Conservation (phyloP, 2,113 vertebrate species). For the Anguilla rostrata region DNA sequence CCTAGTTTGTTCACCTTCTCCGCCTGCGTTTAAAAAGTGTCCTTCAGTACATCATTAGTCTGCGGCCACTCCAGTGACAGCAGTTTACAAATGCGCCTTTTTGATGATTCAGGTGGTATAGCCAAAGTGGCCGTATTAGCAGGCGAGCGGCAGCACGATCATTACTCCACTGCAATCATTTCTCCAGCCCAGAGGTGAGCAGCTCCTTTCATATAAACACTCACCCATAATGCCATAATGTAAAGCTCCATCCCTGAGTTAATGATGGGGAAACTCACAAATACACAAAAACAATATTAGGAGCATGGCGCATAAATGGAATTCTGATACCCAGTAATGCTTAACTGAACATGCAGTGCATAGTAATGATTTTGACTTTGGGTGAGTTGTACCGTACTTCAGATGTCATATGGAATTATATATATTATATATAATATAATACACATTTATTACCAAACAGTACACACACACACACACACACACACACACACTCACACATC, state of each 20-base stretch:
- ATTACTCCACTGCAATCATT: background rate
- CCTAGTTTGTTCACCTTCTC: background rate
- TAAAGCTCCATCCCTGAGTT: background rate
- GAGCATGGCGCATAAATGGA: background rate
- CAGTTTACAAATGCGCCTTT: background rate
- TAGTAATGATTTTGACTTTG: background rate
- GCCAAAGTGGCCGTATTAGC: background rate
- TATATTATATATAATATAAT: no score
- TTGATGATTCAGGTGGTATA: background rate
- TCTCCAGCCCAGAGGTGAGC: background rate
- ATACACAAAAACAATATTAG: background rate
- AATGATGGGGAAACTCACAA: background rate
- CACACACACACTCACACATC: no score
- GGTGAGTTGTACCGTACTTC: background rate
- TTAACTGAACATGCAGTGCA: background rate
- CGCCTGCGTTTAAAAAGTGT: background rate
- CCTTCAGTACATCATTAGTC: background rate
- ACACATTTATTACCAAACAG: no score
- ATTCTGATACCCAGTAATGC: background rate
- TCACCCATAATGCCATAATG: background rate
- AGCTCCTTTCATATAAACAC: background rate
- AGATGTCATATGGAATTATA: no score
- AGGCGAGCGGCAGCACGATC: background rate
- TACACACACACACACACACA: no score
- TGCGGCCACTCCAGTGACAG: background rate